Evolutionary conservation across 2,888 invertebrate species (phyloP).

Genomic region (Phalera bucephala): DNA sequence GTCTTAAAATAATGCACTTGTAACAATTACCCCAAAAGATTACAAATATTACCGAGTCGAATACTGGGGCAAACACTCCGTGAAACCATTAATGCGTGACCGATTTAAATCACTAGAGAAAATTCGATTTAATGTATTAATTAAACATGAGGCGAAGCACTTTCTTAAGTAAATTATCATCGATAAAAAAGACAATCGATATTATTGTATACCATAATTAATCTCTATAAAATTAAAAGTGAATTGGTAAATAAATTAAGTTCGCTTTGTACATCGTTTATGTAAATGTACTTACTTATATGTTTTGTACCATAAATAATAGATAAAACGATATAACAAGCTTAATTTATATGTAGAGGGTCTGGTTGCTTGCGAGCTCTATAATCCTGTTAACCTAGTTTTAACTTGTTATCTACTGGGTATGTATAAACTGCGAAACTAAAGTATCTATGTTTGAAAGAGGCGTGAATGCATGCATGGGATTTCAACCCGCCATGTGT

Average conservation of each 20-base stretch:
- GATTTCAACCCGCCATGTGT: constrained; percentile 23
- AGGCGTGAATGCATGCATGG: constrained; percentile 19
- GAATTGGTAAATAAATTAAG: too few species aligned
- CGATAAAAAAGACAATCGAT: too few species aligned
- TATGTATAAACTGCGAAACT: constrained; percentile 15
- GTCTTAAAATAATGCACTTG: constrained; percentile 9
- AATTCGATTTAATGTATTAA: constrained; percentile 26
- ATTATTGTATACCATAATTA: too few species aligned
- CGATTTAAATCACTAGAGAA: too few species aligned
- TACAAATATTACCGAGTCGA: constrained; percentile 12
- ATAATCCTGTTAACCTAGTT: constrained; percentile 71
- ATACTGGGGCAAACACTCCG: constrained; percentile 14
- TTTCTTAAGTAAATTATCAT: constrained; percentile 14
- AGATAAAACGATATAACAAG: constrained; percentile 13
- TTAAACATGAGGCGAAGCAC: constrained; percentile 13
- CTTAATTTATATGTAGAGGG: constrained; percentile 29
- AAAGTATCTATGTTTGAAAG: constrained; percentile 2
- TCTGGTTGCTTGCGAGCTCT: constrained; percentile 35
- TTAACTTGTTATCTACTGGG: constrained; percentile 49
- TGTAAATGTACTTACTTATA: too few species aligned
- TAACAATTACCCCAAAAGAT: constrained; percentile 15
- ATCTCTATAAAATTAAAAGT: too few species aligned
- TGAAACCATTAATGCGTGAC: constrained; percentile 13
- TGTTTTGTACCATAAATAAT: too few species aligned
- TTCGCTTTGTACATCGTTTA: too few species aligned